These are phyloP conservation scores for Platysteira castanea DNA, from an alignment of 2,113 vertebrate genomes.

Conservation along the genomic window DNA sequence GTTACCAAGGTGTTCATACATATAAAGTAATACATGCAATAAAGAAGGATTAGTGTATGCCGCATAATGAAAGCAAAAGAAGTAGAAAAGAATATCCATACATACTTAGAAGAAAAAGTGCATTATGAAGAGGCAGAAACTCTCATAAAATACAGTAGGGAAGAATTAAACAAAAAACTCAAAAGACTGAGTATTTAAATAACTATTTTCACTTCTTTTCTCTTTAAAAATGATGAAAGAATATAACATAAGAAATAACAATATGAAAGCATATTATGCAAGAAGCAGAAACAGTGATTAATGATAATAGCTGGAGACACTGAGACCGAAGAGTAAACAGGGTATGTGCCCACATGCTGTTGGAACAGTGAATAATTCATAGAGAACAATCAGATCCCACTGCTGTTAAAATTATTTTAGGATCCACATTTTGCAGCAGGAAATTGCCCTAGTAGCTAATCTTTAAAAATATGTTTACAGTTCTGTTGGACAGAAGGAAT, in stretches of 20 bases:
- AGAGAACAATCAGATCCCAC: background rate
- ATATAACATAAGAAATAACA: background rate
- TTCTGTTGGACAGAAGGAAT: background rate
- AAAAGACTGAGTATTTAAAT: background rate
- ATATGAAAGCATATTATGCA: background rate
- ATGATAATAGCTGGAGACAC: background rate
- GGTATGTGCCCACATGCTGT: background rate
- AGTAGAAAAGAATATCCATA: slow-evolving; percentile 29
- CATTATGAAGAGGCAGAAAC: background rate
- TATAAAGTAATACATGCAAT: background rate
- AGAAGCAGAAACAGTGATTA: slow-evolving; percentile 14
- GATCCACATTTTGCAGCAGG: background rate
- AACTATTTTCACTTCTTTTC: slow-evolving; percentile 10
- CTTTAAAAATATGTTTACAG: background rate
- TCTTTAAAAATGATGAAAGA: background rate
- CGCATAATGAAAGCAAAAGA: slow-evolving; percentile 22
- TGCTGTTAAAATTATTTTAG: background rate
- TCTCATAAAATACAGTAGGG: background rate
- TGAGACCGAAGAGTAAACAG: slow-evolving; percentile 13
- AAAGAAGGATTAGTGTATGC: slow-evolving; percentile 30
- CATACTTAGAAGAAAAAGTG: background rate
- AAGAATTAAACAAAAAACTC: background rate
- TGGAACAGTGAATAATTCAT: slow-evolving; percentile 18
- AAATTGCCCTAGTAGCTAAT: background rate
- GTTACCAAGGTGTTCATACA: background rate